phyloP scores from a whole-genome alignment of 2,888 invertebrate genomes.

The Torymus aiolomorphi region DNA sequence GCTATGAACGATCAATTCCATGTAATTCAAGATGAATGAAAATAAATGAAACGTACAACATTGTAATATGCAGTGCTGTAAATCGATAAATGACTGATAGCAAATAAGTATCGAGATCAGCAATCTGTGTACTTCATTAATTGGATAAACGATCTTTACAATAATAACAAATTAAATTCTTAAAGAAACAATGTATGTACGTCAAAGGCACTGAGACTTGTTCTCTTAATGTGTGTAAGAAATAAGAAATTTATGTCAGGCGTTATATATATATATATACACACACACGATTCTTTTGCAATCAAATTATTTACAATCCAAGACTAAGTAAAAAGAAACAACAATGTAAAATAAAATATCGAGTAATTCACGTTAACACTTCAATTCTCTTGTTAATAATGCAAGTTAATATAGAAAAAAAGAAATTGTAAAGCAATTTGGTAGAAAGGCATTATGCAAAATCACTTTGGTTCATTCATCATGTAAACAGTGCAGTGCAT shows the following conservation, averaged over 20 bases:
- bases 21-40: slow-evolving; percentile 51
- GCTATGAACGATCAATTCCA: slow-evolving; percentile 61
- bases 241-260: slow-evolving; percentile 36
- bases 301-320: slow-evolving; percentile 62
- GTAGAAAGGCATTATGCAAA: slow-evolving; percentile 33
- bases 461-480: slow-evolving; percentile 62
- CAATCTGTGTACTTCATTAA: slow-evolving; percentile 65
- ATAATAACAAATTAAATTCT: slow-evolving; percentile 41
- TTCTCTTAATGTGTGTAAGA: slow-evolving; percentile 63
- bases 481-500: slow-evolving; percentile 60
- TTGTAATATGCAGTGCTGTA: slow-evolving; percentile 60
- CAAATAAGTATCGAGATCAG: slow-evolving; percentile 71
- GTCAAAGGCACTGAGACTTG: slow-evolving; percentile 69
- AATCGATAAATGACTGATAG: slow-evolving; percentile 72
- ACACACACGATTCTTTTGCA: slow-evolving; percentile 62
- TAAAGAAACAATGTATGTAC: slow-evolving; percentile 59
- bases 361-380: slow-evolving; percentile 37
- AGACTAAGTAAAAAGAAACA: slow-evolving; percentile 42
- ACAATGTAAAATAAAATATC: slow-evolving; percentile 51
- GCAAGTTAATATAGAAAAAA: slow-evolving; percentile 48
- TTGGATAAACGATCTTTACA: slow-evolving; percentile 58
- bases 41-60: slow-evolving; percentile 53
- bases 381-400: slow-evolving; percentile 48
- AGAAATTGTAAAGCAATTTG: slow-evolving; percentile 52
- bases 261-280: slow-evolving; percentile 25